Evolutionary conservation across 2,888 invertebrate species (phyloP).

Genomic region (Leptinotarsa peninsularis): DNA sequence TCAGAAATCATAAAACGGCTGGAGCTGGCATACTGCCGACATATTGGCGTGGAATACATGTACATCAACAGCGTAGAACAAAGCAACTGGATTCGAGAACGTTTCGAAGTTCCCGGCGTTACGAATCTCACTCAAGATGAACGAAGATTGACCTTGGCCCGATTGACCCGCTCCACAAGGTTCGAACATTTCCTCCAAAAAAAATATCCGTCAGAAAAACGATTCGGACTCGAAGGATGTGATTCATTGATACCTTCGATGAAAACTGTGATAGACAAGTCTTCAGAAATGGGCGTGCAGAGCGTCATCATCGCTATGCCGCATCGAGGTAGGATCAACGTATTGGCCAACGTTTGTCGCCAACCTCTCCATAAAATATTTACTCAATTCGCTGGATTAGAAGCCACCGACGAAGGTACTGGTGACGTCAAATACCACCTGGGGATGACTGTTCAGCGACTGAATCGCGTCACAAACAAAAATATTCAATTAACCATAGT

Average conservation of each 20-base stretch:
- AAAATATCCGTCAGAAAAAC: constrained; percentile 98
- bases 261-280: constrained; percentile 97
- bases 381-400: constrained; percentile 91
- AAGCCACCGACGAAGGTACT: constrained; percentile 89
- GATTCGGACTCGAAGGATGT: constrained; percentile 98
- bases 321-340: constrained; percentile 87
- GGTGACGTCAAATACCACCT: constrained; percentile 94
- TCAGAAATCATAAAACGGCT: constrained; percentile 92
- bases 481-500: constrained; percentile 87
- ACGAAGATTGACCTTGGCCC: constrained; percentile 91
- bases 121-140: constrained; percentile 88
- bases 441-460: constrained; percentile 86
- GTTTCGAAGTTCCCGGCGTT: constrained; percentile 92
- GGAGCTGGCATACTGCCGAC: constrained; percentile 94
- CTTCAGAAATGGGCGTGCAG: constrained; percentile 93
- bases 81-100: constrained; percentile 97
- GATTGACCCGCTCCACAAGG: constrained; percentile 86
- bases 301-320: constrained; percentile 96
- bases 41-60: constrained; percentile 99
- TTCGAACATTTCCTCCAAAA: constrained; percentile 98
- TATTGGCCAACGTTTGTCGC: constrained; percentile 90
- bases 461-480: constrained; percentile 92
- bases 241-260: constrained; percentile 98
- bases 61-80: constrained; percentile 98
- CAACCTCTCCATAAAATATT: constrained; percentile 90